These are phyloP conservation scores for Tetramorium simillimum DNA, from an alignment of 1,140 invertebrate genomes.

Conservation along the genomic window DNA sequence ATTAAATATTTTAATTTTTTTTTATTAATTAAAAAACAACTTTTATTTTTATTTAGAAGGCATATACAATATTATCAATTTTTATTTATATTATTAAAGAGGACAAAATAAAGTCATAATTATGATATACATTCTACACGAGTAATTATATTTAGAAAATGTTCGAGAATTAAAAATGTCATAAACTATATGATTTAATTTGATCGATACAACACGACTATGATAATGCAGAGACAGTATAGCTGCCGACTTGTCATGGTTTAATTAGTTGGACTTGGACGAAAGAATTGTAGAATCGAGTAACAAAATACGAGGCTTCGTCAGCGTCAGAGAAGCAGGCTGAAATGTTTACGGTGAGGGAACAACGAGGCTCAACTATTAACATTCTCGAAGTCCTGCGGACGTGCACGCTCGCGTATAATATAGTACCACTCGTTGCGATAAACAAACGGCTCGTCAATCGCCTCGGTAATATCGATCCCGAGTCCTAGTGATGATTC, in stretches of 20 bases:
- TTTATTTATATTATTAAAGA: no score
- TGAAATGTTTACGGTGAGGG: slow-evolving; percentile 44
- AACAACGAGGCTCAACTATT: slow-evolving; percentile 29
- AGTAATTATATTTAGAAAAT: no score
- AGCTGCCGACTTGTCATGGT: neutral
- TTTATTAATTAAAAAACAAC: no score
- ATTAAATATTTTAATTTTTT: no score
- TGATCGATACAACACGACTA: neutral
- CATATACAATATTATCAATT: no score
- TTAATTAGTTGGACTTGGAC: slow-evolving; percentile 17
- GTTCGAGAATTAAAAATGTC: neutral
- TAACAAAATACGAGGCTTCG: slow-evolving; percentile 26
- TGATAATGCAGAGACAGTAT: neutral
- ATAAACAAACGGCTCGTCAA: slow-evolving; percentile 60
- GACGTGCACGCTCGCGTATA: slow-evolving; percentile 16
- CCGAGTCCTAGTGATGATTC: neutral
- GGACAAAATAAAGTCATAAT: no score
- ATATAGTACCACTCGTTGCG: slow-evolving; percentile 55
- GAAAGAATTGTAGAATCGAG: slow-evolving; percentile 14
- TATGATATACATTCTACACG: no score
- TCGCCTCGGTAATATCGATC: slow-evolving; percentile 51
- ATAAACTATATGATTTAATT: neutral
- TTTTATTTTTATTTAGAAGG: no score
- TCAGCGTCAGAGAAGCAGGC: slow-evolving; percentile 1
- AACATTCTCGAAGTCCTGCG: slow-evolving; percentile 40